These are phyloP conservation scores for Catocala sponsa DNA, from an alignment of 2,888 invertebrate species.

Conservation along the genomic window DNA sequence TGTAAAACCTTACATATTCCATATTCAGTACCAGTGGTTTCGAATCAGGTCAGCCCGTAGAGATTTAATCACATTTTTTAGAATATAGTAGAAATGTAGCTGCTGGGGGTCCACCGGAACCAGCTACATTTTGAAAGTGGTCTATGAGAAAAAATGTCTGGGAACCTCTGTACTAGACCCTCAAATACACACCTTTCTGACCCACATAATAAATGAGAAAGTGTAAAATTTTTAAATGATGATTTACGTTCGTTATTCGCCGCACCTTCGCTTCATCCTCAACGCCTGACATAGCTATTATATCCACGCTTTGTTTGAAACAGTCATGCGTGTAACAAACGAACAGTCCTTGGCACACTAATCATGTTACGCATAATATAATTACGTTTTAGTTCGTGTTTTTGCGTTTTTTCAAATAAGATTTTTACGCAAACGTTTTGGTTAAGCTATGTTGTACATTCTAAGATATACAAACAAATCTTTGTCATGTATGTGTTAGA, in stretches of 20 bases:
- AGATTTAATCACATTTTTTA: too few relatives aligned
- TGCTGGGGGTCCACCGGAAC: too few relatives aligned
- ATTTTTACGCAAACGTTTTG: neutral
- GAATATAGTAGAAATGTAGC: too few relatives aligned
- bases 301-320: slow-evolving; percentile 47
- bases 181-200: too few relatives aligned
- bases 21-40: too few relatives aligned
- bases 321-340: slow-evolving; percentile 54
- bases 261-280: slow-evolving; percentile 55
- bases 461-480: neutral
- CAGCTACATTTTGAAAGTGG: too few relatives aligned
- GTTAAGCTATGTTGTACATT: neutral
- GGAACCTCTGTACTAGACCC: too few relatives aligned
- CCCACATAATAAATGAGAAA: neutral
- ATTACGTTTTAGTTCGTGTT: slow-evolving; percentile 21
- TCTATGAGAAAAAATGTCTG: too few relatives aligned
- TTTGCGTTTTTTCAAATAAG: slow-evolving; percentile 17
- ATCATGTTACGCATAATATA: slow-evolving; percentile 42
- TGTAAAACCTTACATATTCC: too few relatives aligned
- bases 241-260: slow-evolving; percentile 33
- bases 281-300: slow-evolving; percentile 27
- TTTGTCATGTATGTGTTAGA: too few relatives aligned
- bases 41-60: too few relatives aligned
- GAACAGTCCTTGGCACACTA: slow-evolving; percentile 58
- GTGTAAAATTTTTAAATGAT: slow-evolving; percentile 12